Percentiles rank a stretch among this genome's conserved stretches.
Conservation (phyloP, 2,113 vertebrate genomes). For the Nothobranchius furzeri region DNA sequence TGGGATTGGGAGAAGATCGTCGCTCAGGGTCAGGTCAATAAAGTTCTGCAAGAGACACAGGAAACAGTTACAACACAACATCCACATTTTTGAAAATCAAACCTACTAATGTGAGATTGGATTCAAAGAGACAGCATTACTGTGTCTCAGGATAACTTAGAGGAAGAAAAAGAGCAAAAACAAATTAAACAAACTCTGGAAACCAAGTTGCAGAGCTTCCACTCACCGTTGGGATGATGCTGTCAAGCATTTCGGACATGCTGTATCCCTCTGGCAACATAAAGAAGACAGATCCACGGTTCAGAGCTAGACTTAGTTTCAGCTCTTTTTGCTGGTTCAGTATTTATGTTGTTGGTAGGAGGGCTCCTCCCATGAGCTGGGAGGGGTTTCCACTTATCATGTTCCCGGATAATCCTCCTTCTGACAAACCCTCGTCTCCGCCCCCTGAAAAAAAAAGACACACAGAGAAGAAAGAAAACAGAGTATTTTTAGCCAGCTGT, state of each 20-base stretch:
- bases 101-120: not conserved
- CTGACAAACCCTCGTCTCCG: not conserved
- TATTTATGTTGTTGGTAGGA: not conserved
- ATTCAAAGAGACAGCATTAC: constrained; percentile 24
- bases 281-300: constrained; percentile 38
- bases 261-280: constrained; percentile 56
- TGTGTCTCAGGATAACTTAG: not conserved
- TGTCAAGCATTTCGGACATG: constrained; percentile 79
- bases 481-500: constrained; percentile 63
- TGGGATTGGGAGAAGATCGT: constrained; percentile 43
- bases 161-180: not conserved
- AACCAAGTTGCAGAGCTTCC: not conserved
- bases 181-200: not conserved
- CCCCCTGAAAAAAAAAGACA: not conserved
- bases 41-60: constrained; percentile 55
- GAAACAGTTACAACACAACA: constrained; percentile 24
- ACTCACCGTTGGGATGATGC: constrained; percentile 74
- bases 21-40: constrained; percentile 60
- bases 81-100: not conserved
- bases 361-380: constrained; percentile 15
- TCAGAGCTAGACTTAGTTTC: constrained; percentile 15
- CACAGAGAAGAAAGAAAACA: constrained; percentile 28
- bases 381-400: constrained; percentile 57
- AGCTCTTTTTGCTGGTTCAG: not conserved
- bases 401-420: constrained; percentile 72